Conservation (phyloP, 2,113 vertebrate genomes). For the Brachypodius melanocephalos region DNA sequence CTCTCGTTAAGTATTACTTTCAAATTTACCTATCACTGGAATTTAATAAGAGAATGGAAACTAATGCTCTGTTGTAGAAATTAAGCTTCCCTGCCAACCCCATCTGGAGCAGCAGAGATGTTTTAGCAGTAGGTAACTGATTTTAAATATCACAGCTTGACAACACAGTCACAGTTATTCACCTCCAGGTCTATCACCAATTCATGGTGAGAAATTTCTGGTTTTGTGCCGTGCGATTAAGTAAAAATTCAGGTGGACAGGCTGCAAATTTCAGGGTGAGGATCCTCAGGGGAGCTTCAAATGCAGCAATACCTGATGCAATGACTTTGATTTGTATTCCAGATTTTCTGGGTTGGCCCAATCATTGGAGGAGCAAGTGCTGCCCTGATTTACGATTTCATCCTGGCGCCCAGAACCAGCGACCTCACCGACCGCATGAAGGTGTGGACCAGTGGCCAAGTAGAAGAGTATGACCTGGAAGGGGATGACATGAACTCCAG, state of each 20-base stretch:
- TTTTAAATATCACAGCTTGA: background rate
- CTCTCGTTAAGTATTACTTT: background rate
- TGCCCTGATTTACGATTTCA: conserved; percentile 79
- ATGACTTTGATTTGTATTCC: background rate
- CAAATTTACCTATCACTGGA: background rate
- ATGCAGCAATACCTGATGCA: background rate
- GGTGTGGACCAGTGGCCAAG: conserved; percentile 89
- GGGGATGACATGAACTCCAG: conserved; percentile 74
- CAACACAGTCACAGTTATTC: background rate
- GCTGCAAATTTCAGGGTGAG: background rate
- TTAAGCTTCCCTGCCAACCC: background rate
- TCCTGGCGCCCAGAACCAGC: conserved; percentile 77
- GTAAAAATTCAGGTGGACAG: background rate
- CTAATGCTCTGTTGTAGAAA: background rate
- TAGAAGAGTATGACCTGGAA: conserved; percentile 82
- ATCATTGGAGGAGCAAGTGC: conserved; percentile 75
- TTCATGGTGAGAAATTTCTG: background rate
- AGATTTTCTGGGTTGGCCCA: conserved; percentile 84
- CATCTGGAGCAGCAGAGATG: background rate
- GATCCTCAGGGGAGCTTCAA: background rate
- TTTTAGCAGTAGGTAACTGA: background rate
- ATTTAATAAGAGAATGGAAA: background rate
- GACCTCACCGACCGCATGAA: conserved; percentile 83
- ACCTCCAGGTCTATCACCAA: background rate
- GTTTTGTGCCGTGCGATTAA: accelerated